These are phyloP conservation scores for Archivesica marissinica DNA, from an alignment of 1,140 invertebrate genomes.

Conservation along the genomic window DNA sequence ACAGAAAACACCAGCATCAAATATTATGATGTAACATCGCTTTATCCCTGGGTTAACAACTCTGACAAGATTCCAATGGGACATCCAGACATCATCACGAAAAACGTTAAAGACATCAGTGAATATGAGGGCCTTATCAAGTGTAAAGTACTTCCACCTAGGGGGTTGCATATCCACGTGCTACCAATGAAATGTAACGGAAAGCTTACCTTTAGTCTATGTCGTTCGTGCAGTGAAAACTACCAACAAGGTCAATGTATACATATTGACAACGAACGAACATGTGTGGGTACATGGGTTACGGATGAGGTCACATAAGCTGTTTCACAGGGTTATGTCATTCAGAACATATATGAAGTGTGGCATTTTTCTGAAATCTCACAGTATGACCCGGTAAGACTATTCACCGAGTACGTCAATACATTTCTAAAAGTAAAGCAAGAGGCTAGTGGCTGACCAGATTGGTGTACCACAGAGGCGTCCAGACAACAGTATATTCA, in stretches of 20 bases:
- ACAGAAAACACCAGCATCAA: background rate
- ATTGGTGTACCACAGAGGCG: too few relatives aligned
- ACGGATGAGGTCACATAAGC: background rate
- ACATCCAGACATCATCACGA: constrained; percentile 7
- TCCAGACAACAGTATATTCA: too few relatives aligned
- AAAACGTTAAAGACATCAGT: constrained; percentile 2
- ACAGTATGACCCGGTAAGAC: constrained; percentile 2
- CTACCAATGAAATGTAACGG: constrained; percentile 19
- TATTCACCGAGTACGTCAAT: too few relatives aligned
- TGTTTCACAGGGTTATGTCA: background rate
- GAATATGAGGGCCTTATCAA: constrained; percentile 24
- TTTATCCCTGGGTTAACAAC: constrained; percentile 5
- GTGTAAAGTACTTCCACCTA: constrained; percentile 23
- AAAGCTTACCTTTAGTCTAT: constrained; percentile 22
- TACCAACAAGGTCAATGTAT: background rate
- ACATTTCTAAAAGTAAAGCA: too few relatives aligned
- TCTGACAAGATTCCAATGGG: constrained; percentile 28
- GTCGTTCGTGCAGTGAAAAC: constrained; percentile 4
- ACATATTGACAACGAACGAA: background rate
- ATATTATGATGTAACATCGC: constrained; percentile 36
- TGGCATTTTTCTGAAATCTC: constrained; percentile 18
- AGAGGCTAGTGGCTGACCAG: too few relatives aligned
- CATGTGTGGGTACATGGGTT: background rate
- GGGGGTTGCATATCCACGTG: background rate
- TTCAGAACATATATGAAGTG: constrained; percentile 1